These are phyloP conservation scores for Volucella inanis DNA, from an alignment of 2,888 invertebrate genomes.

Conservation along the genomic window DNA sequence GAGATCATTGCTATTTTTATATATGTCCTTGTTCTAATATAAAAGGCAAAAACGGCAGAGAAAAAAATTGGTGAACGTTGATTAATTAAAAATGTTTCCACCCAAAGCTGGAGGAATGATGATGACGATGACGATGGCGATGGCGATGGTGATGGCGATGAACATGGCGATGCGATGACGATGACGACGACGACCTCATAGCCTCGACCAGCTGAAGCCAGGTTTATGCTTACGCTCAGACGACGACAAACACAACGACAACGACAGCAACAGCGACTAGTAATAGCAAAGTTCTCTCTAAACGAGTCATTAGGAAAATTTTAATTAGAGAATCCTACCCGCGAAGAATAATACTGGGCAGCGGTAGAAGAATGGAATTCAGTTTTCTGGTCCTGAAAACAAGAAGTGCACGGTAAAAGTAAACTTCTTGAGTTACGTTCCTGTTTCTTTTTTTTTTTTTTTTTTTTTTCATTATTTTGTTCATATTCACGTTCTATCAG, in stretches of 20 bases:
- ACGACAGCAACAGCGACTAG: constrained; percentile 53
- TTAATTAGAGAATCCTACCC: constrained; percentile 70
- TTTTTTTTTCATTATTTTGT: constrained; percentile 23
- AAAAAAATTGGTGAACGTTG: constrained; percentile 47
- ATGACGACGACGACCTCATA: constrained; percentile 38
- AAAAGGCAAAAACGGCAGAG: constrained; percentile 30
- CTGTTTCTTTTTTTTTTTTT: constrained; percentile 19
- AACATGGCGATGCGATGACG: constrained; percentile 31
- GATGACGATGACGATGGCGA: constrained; percentile 43
- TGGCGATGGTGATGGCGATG: background rate
- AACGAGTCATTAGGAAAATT: constrained; percentile 75
- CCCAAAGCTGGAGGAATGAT: constrained; percentile 44
- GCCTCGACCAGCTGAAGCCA: too few relatives aligned
- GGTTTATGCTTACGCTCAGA: too few relatives aligned
- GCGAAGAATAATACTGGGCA: constrained; percentile 62
- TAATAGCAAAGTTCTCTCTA: constrained; percentile 65
- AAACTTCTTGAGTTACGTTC: constrained; percentile 67
- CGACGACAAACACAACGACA: constrained; percentile 34
- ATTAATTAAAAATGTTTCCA: constrained; percentile 74
- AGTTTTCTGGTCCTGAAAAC: constrained; percentile 65
- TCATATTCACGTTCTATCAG: constrained; percentile 71
- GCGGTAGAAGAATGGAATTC: constrained; percentile 70
- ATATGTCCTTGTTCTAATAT: constrained; percentile 37
- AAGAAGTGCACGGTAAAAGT: constrained; percentile 67
- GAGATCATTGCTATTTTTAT: constrained; percentile 51